Percentiles rank a stretch among this genome's conserved stretches.
Conservation (phyloP, 92 coral and sea anemone species). For the Micromussa lordhowensis region DNA sequence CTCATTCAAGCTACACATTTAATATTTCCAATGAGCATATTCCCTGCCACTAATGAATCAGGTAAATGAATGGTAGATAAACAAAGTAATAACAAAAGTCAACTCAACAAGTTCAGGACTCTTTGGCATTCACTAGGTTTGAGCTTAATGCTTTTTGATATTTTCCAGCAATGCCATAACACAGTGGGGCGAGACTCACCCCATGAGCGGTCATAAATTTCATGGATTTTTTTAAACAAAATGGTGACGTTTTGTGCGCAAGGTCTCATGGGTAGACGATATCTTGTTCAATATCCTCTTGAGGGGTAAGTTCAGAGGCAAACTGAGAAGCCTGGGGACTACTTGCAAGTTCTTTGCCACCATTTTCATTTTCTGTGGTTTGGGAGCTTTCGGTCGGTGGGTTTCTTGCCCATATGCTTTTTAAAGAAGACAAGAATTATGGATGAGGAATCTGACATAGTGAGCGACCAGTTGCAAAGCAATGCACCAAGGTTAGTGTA, state of each 20-base stretch:
- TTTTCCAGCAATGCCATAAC: constrained; percentile 54
- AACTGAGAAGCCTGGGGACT: constrained; percentile 30
- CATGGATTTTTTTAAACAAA: constrained; percentile 1
- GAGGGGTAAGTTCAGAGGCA: neutral
- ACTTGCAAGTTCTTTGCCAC: constrained; percentile 2
- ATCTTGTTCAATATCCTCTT: constrained; percentile 3
- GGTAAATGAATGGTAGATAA: constrained; percentile 10
- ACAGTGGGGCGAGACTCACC: constrained; percentile 32
- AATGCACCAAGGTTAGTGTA: constrained; percentile 19
- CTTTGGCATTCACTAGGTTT: constrained; percentile 33
- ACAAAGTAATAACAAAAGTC: constrained; percentile 38
- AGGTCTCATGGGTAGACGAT: constrained; percentile 23
- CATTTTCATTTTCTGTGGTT: neutral
- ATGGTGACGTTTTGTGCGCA: constrained; percentile 24
- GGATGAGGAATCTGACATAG: neutral
- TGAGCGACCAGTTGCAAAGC: neutral
- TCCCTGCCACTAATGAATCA: neutral
- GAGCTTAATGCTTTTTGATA: constrained; percentile 39
- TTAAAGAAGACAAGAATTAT: neutral
- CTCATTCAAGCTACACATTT: too few relatives aligned
- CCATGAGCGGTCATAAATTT: constrained; percentile 13
- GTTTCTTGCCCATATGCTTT: constrained; percentile 5
- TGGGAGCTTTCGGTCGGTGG: neutral
- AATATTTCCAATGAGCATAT: neutral
- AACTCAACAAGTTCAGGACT: constrained; percentile 44